Evolutionary conservation across 2,113 vertebrate species (phyloP), one percentile per base, ranked within the genome.

Genomic region (Athene noctua): DNA sequence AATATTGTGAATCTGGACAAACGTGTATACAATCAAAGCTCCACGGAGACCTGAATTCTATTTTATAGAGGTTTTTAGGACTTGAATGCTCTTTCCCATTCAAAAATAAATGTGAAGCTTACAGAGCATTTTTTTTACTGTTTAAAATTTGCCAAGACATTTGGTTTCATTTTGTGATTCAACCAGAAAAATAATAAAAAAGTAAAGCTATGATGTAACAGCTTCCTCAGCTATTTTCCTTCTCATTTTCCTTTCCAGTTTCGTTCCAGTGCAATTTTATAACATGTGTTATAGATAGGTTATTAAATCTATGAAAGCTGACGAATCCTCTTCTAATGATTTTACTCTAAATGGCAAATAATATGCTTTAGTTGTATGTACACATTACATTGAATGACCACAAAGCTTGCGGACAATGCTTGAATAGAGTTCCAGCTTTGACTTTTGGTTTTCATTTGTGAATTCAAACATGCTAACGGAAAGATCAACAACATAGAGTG

Each of bases 331-430:
- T 91, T 91, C 80, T 21, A 78, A 62, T 58, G 71, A 83, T 96
- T 91, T 89, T 89, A 73, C 51, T 91, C 25, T 61, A 73, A 91
- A 70, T 74, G 47, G 51, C 40, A 86, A 92, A 94, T 88, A 92
- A 66, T 84, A 44, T 1, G 6, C 55, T 92, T 77, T 62, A 58
- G 34, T 70, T 78, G 14, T 46, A 62, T n/a, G 55, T 70, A 32
- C 1, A 7, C 38, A 38, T 84, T 62, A 17, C 36, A 71, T 78
- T 42, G 63, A 84, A n/a, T 71, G 77, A 89, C 55, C 51, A 19
- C 65, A 63, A 40, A 78, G n/a, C 34, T 46, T 71, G 25, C 5
- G 70, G 90, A 17, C 22, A 38, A 3, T 47, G 19, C 59, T 83
- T 73, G 58, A 63, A 29, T 5, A 30, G 47, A 61, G 16, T 63